Evolutionary conservation across 2,888 invertebrate genomes (phyloP), one percentile per base, ranked within the genome.

Genomic region (Chrysolina oricalcia): DNA sequence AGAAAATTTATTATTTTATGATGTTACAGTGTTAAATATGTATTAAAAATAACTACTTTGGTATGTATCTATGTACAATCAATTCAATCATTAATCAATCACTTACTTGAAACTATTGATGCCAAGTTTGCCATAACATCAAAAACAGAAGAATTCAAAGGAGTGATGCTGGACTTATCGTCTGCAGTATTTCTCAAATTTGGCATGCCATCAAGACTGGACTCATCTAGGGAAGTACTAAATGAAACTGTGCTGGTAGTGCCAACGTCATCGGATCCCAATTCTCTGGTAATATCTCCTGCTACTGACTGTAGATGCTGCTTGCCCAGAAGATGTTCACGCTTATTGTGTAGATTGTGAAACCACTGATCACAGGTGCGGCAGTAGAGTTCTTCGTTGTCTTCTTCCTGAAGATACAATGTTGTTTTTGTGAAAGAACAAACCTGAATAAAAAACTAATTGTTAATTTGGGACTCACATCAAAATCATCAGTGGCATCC

Each of bases 301-400:
- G 88, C 88, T 41, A 89, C 85, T 9, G 87, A 87, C 86, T 88
- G 90, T 67, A 91, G 87, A 85, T 92, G 92, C 78, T 90, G 90
- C 76, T 90, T 87, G 9, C 92, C 91, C 83, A 90, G 90, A 79
- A 92, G 86, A 85, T 92, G 92, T 81, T 92, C 92, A 71, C 90
- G 88, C 83, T 91, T 92, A 84, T 92, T 92, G 82, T 92, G 92
- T 50, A 90, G 84, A 77, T 90, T 91, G 75, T 90, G 91, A 83
- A 92, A 92, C 88, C 91, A 91, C 81, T 91, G 90, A 83, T 92
- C 90, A 84, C 92, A 92, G 4, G 91, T 90, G 74, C 90, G 88
- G 83, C 92, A 92, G 82, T 91, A 91, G 63, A 92, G 85, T 81
- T 91, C 91, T 82, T 90, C 90, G 81, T 90, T 89, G 80, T 90